phyloP scores from a whole-genome alignment of 2,797 vertebrate species.

The Cirrhinus mrigala region DNA sequence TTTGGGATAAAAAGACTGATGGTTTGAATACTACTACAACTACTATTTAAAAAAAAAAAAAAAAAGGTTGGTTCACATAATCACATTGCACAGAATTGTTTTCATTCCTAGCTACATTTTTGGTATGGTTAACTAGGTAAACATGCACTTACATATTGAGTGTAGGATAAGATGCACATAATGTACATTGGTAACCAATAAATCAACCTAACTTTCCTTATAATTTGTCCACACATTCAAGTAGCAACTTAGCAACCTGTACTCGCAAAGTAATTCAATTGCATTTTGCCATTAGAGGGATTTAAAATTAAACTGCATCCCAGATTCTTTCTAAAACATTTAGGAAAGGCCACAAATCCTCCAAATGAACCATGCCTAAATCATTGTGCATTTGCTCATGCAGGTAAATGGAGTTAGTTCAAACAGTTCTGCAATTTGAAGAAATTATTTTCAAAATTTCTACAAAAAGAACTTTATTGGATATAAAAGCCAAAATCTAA shows the following conservation, averaged over 20 bases:
- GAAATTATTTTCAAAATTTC: neutral
- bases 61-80: too few relatives aligned
- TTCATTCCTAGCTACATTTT: too few relatives aligned
- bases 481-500: neutral
- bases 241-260: neutral
- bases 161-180: neutral
- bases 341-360: neutral
- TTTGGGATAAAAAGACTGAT: neutral
- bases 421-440: neutral
- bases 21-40: too few relatives aligned
- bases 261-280: neutral
- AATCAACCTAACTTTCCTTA: neutral
- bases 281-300: neutral
- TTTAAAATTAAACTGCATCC: neutral
- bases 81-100: too few relatives aligned
- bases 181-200: neutral
- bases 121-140: too few relatives aligned
- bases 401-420: neutral
- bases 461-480: neutral
- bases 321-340: neutral
- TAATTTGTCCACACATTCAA: neutral
- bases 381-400: neutral
- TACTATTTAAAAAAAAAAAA: too few relatives aligned
- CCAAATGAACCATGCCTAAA: neutral
- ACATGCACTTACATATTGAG: neutral